phyloP scores from a whole-genome alignment of 2,888 invertebrate species.

The Macrosiphum euphorbiae region DNA sequence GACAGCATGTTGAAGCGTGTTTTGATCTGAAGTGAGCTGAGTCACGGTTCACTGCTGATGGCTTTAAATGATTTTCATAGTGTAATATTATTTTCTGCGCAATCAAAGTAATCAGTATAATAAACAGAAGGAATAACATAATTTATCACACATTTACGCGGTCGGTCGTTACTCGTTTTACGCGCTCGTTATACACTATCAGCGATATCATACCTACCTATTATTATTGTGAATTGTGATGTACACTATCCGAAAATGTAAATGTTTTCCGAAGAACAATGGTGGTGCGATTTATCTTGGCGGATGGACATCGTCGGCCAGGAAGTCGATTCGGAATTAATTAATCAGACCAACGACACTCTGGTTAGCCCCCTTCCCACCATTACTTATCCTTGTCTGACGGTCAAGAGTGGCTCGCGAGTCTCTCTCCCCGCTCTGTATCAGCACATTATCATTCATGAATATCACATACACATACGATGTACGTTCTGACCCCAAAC shows the following conservation, averaged over 20 bases:
- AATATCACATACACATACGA: conserved; percentile 34
- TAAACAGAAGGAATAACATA: not conserved
- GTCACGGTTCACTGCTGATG: not conserved
- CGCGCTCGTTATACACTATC: not conserved
- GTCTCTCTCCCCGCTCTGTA: conserved; percentile 38
- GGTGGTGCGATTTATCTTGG: conserved; percentile 61
- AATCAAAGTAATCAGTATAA: not conserved
- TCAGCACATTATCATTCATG: conserved; percentile 63
- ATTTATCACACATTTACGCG: not conserved
- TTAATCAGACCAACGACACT: conserved; percentile 62
- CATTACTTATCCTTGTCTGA: conserved; percentile 36
- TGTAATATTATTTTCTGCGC: not conserved
- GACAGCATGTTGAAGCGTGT: not conserved
- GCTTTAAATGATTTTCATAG: not conserved
- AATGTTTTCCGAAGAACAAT: conserved; percentile 60
- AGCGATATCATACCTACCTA: not conserved
- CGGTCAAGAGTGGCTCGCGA: not conserved
- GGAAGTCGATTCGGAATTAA: conserved; percentile 64
- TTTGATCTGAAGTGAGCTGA: not conserved
- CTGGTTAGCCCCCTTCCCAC: not conserved
- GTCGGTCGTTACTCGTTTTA: not conserved
- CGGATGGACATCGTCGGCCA: conserved; percentile 63
- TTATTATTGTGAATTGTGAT: not conserved
- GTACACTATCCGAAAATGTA: conserved; percentile 56
- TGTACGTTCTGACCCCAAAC: conserved; percentile 49